A percentile compares a stretch with the other conserved stretches of the same genome.
These are phyloP conservation scores for Aleadryas rufinucha DNA, from an alignment of 2,113 vertebrate species.

Conservation along the genomic window DNA sequence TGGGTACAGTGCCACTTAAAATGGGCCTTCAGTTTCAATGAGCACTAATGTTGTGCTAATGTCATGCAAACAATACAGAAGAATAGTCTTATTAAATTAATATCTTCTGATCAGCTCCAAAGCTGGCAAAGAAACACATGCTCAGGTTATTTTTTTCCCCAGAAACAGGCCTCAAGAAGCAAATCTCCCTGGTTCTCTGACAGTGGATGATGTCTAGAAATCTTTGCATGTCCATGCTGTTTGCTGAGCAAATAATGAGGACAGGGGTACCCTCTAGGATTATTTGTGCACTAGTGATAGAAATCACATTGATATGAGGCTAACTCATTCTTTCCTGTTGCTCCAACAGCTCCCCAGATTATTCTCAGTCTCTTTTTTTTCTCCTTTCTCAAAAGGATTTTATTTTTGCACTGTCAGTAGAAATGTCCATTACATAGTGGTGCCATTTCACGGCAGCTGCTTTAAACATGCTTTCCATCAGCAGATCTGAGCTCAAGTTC, in stretches of 20 bases:
- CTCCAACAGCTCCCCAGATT: neutral
- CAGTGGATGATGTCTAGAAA: constrained; percentile 18
- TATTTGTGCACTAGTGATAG: constrained; percentile 48
- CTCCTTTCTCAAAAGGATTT: neutral
- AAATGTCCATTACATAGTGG: neutral
- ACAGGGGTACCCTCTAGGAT: neutral
- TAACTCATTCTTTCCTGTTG: neutral
- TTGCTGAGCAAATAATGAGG: constrained; percentile 37
- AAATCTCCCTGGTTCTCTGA: neutral
- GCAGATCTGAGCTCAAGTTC: neutral
- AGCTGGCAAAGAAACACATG: neutral
- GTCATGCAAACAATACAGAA: constrained; percentile 10
- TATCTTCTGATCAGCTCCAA: neutral
- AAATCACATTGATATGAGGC: constrained; percentile 31
- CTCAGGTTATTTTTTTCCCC: neutral
- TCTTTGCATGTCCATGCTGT: constrained; percentile 16
- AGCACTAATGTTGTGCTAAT: neutral
- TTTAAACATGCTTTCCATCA: neutral
- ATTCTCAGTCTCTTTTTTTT: neutral
- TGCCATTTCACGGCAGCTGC: neutral
- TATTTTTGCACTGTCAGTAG: neutral
- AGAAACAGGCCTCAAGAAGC: neutral
- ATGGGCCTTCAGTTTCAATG: neutral
- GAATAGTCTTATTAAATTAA: neutral
- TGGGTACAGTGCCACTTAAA: neutral